phyloP scores from a whole-genome alignment of 35 echinoderm and acorn worm genomes.

The Patiria miniata region DNA sequence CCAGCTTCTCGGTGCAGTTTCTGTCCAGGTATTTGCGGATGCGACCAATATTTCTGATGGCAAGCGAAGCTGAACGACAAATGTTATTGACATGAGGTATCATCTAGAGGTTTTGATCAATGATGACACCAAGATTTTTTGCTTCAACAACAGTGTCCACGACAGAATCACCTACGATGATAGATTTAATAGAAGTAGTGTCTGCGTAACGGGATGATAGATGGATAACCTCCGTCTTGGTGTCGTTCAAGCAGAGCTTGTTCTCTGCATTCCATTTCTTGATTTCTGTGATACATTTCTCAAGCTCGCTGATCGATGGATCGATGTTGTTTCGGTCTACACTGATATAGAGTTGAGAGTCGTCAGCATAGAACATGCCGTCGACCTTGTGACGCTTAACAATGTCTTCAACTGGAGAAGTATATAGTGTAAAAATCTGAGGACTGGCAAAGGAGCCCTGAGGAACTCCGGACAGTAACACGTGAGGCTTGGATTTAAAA shows the following conservation, averaged over 20 bases:
- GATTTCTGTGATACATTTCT: conserved; percentile 6
- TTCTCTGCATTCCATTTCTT: neutral
- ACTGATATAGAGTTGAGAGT: conserved; percentile 23
- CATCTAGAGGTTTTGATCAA: neutral
- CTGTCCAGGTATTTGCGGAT: conserved; percentile 37
- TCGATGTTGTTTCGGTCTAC: neutral
- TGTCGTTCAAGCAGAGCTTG: conserved; percentile 31
- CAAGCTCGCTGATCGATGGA: conserved; percentile 8
- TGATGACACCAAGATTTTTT: neutral
- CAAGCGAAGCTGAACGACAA: conserved; percentile 12
- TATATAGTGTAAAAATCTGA: too few relatives aligned
- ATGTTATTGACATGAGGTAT: neutral
- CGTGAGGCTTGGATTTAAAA: conserved; percentile 10
- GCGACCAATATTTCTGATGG: conserved; percentile 28
- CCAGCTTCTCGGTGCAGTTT: conserved; percentile 25
- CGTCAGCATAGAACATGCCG: too few relatives aligned
- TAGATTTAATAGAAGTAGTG: neutral
- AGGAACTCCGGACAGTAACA: conserved; percentile 17
- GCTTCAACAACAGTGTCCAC: neutral
- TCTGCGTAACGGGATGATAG: neutral
- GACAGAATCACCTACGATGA: neutral
- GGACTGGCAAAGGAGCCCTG: too few relatives aligned
- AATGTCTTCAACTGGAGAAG: too few relatives aligned
- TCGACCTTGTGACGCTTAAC: too few relatives aligned
- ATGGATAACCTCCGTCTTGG: neutral